Percentiles rank a stretch among this genome's conserved stretches.
Evolutionary conservation across 2,113 vertebrate genomes (phyloP).

Genomic region (Calidris pugnax): DNA sequence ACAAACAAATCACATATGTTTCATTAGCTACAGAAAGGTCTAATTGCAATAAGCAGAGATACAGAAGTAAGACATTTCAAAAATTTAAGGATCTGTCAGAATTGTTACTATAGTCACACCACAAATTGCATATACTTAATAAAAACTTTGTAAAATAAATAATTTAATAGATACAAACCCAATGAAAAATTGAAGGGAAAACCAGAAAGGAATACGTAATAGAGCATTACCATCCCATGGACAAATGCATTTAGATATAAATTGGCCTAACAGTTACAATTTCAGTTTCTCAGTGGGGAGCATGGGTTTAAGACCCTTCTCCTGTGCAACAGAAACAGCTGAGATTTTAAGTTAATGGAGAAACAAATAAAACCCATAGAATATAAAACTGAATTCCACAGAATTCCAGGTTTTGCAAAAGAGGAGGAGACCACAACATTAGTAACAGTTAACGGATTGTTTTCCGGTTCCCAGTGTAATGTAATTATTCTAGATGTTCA

Average conservation of each 20-base stretch:
- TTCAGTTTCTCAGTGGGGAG: background rate
- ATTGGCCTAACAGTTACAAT: background rate
- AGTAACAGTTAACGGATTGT: background rate
- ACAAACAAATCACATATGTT: slow-evolving; percentile 63
- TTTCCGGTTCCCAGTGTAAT: background rate
- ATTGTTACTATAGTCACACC: background rate
- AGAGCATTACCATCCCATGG: background rate
- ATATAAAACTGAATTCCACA: background rate
- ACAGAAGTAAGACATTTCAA: background rate
- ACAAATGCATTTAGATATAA: background rate
- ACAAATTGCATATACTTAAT: background rate
- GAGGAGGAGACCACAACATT: accelerated
- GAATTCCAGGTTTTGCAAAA: background rate
- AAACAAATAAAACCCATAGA: background rate
- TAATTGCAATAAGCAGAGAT: slow-evolving; percentile 29
- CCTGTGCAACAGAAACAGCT: background rate
- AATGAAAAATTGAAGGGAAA: background rate
- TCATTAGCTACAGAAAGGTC: slow-evolving; percentile 52
- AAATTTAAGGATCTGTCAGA: background rate
- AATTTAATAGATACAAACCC: background rate
- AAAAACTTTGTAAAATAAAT: background rate
- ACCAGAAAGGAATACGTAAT: background rate
- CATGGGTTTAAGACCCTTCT: background rate
- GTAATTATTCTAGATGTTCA: background rate
- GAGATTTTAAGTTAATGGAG: background rate